Evolutionary conservation across 2,888 invertebrate genomes (phyloP).

Genomic region (Chromoteleia sp.): DNA sequence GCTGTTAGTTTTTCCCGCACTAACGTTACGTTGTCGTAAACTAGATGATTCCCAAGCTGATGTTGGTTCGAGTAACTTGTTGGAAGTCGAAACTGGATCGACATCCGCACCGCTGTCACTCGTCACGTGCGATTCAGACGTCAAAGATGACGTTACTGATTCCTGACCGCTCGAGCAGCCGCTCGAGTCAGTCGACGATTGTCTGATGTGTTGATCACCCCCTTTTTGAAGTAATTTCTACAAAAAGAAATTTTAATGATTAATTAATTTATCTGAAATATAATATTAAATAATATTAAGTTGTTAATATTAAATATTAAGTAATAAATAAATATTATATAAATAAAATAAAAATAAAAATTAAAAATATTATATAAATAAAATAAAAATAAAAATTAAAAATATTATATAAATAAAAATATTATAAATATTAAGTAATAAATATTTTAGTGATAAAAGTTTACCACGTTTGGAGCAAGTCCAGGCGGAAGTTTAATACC

Average conservation of each 20-base stretch:
- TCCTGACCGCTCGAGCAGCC: conserved; percentile 87
- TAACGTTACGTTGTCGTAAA: conserved; percentile 82
- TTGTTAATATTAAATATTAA: too few relatives aligned
- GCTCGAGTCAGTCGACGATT: conserved; percentile 86
- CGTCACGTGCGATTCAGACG: conserved; percentile 86
- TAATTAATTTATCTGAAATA: too few relatives aligned
- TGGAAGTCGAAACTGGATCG: conserved; percentile 78
- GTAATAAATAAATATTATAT: too few relatives aligned
- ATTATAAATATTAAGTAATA: too few relatives aligned
- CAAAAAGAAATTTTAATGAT: background rate
- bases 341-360: too few relatives aligned
- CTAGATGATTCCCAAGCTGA: conserved; percentile 81
- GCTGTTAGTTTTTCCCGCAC: conserved; percentile 61
- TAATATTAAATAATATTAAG: too few relatives aligned
- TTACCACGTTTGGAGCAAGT: conserved; percentile 85
- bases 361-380: too few relatives aligned
- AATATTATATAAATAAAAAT: too few relatives aligned
- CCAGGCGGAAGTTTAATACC: conserved; percentile 89
- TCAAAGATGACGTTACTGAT: conserved; percentile 86
- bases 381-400: too few relatives aligned
- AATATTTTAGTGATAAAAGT: conserved; percentile 1
- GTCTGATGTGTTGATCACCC: conserved; percentile 82
- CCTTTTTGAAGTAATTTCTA: conserved; percentile 81
- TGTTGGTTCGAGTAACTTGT: conserved; percentile 75
- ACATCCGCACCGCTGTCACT: conserved; percentile 83